These are phyloP conservation scores for Podarcis raffonei DNA, from an alignment of 2,113 vertebrate genomes.

Conservation along the genomic window DNA sequence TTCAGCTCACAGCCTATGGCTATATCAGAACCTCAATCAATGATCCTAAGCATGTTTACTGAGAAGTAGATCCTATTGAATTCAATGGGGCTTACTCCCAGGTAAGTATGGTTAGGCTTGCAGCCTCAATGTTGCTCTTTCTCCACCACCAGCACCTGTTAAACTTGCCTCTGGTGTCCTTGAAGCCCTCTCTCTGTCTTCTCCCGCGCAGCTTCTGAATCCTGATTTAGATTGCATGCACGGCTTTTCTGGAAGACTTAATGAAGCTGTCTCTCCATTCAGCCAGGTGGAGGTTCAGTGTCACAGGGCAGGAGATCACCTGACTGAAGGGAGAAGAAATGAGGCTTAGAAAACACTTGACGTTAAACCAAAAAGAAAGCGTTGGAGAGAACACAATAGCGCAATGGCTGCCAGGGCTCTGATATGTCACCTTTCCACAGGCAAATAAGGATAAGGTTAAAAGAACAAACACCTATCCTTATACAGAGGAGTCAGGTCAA, in stretches of 20 bases:
- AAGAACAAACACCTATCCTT: fast-evolving
- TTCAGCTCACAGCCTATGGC: background rate
- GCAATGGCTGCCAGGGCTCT: background rate
- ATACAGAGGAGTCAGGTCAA: background rate
- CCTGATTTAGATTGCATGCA: conserved; percentile 36
- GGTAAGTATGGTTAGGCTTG: too few species aligned
- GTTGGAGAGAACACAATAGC: background rate
- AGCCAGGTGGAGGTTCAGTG: conserved; percentile 16
- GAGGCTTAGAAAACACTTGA: background rate
- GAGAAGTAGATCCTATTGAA: too few species aligned
- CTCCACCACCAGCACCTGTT: background rate
- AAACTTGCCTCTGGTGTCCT: background rate
- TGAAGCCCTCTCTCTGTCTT: background rate
- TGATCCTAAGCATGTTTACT: too few species aligned
- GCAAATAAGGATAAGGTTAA: conserved; percentile 21
- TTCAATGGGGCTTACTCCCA: too few species aligned
- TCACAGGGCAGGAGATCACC: background rate
- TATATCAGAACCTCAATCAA: background rate
- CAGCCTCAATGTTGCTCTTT: background rate
- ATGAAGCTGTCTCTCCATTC: conserved; percentile 42
- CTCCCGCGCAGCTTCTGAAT: background rate
- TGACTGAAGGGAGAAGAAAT: conserved; percentile 40
- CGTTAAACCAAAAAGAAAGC: conserved; percentile 9
- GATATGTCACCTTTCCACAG: background rate
- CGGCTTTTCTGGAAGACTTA: conserved; percentile 23